These are phyloP conservation scores for Choristoneura fumiferana DNA, from an alignment of 1,140 invertebrate genomes.

Conservation along the genomic window DNA sequence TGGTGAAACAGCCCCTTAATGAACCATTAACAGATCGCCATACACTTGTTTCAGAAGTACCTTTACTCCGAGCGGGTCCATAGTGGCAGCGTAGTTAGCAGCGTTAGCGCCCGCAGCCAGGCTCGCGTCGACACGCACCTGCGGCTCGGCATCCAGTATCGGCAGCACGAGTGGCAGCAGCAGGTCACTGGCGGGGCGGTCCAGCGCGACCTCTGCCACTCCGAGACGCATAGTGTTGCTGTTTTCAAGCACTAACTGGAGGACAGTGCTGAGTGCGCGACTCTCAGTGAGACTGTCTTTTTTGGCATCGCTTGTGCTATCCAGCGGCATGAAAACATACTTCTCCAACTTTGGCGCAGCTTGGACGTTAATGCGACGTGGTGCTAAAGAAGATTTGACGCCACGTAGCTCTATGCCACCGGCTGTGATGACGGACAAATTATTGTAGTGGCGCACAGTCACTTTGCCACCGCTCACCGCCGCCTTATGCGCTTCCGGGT, in stretches of 20 bases:
- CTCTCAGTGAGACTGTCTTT: constrained; percentile 82
- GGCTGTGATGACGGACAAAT: constrained; percentile 87
- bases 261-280: constrained; percentile 81
- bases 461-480: constrained; percentile 71
- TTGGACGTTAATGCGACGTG: constrained; percentile 87
- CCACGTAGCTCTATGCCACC: constrained; percentile 94
- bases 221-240: constrained; percentile 84
- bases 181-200: constrained; percentile 81
- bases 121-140: constrained; percentile 80
- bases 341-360: constrained; percentile 88
- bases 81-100: constrained; percentile 61
- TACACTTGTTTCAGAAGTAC: constrained; percentile 29
- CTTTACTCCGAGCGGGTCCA: constrained; percentile 80
- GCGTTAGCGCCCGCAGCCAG: constrained; percentile 73
- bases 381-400: constrained; percentile 93
- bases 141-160: constrained; percentile 83
- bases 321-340: constrained; percentile 90
- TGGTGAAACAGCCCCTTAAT: too few species aligned
- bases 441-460: constrained; percentile 85
- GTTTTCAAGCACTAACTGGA: constrained; percentile 91
- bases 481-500: constrained; percentile 84
- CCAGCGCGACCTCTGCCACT: constrained; percentile 84
- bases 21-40: too few species aligned
- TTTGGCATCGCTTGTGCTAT: constrained; percentile 74
- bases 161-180: constrained; percentile 78